Evolutionary conservation across 2,113 vertebrate species (phyloP), one percentile per base, ranked within the genome.

Genomic region (Sarotherodon lohbergeri): DNA sequence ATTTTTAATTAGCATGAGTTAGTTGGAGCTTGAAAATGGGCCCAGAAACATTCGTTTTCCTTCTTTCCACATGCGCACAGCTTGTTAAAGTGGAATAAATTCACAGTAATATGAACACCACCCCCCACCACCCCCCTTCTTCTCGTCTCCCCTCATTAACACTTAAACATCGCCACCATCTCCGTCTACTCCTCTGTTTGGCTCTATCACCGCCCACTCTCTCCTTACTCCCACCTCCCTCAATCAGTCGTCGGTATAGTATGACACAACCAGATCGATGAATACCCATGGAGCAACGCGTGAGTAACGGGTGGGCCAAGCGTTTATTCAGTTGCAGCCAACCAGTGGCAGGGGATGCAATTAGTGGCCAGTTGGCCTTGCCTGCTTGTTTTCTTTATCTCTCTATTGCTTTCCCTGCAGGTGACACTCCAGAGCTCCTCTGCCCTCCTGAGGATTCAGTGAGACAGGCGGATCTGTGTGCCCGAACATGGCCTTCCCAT

Each of bases 401-500:
- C 71, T 94, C 39, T 27, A 17, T 87, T 81, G 79, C 90, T 86
- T 82, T 73, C 86, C 86, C 90, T 86, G 79, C 93, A 94, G 94
- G 94, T 94, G 93, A 94, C 90, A 52, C 89, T 92, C 90, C 87
- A 85, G 81, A 90, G 89, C 92, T 90, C 82, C 86, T 94, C 94
- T 83, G 86, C 91, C 91, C 91, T 88, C 93, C 91, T 90, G 93
- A 92, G 91, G 92, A 86, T 93, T 93, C 93, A 89, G 90, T 27
- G 91, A 95, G 91, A 88, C 89, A 87, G 91, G 92, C 83, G 68
- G 92, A 95, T 90, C 90, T 83, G 90, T 22, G 90, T 68, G 78
- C 50, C 91, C 82, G 43, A 94, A 93, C 92, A 96, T 96, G 96
- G 95, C 95, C 90, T 95, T 94, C 95, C 93, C 94, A 81, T 93